Evolutionary conservation across 37 sponge, comb jelly and placozoan species (phyloP), one percentile per base, ranked within the genome.

Genomic region (Tethya wilhelma): DNA sequence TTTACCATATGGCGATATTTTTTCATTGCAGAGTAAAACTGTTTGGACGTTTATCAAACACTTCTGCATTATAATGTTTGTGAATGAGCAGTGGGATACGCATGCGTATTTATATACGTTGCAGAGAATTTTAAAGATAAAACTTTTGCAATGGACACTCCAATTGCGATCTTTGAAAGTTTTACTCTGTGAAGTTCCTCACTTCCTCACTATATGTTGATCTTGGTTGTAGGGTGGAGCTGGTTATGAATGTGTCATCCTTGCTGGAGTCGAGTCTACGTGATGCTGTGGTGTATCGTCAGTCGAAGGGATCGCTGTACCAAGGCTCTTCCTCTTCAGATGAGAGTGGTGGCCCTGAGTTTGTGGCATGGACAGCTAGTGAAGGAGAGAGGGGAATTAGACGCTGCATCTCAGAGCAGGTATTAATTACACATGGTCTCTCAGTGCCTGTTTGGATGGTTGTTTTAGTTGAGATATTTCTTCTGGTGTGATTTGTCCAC

Each of bases 211-310:
- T 65, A 19, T 65, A 2, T 36, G 33, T 65, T 30, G 31, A 5
- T 1, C 17, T n/a, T n/a, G 36, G 25, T 8, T 9, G 23, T 75
- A 80, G 68, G 43, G 30, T 80, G 38, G 29, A 66, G 9, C 20
- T 80, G 0, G 42, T 87, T 3, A 2, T 80, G 8, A 20, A 34
- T 57, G 69, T 39, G 32, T 57, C 63, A 28, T 44, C 59, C 8
- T 26, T 74, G 20, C 38, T 79, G 53, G 82, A 80, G 55, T 59
- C 75, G 25, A 42, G 80, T 68, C 42, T 87, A 11, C 42, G 68
- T 9, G 74, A 87, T 9, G 81, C 75, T 2, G 22, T 87, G 8
- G 46, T 64, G 49, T 87, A 80, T 25, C 80, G 87, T 1, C 74
- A 80, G 56, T 39, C 74, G 12, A 56, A 74, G 42, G 59, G 69